Percentiles rank a stretch among this genome's conserved stretches.
Conservation (phyloP, 1,140 invertebrate species). For the Agrypnia vestita region DNA sequence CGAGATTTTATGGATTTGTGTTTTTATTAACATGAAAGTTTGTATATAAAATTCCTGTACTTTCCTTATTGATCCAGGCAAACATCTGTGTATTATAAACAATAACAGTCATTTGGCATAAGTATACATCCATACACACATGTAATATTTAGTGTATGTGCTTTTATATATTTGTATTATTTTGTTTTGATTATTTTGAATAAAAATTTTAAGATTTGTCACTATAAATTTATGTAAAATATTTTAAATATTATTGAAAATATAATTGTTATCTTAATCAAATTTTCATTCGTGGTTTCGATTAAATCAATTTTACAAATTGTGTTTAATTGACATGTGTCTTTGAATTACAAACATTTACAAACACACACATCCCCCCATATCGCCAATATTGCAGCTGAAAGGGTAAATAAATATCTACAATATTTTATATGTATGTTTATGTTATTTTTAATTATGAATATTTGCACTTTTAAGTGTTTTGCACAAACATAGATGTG, state of each 20-base stretch:
- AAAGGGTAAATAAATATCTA: constrained; percentile 41
- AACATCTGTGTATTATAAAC: no score
- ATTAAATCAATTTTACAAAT: constrained; percentile 52
- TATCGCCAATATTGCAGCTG: constrained; percentile 25
- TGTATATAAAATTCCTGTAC: no score
- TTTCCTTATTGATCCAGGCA: no score
- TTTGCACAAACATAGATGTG: constrained; percentile 35
- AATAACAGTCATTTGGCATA: no score
- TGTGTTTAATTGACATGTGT: constrained; percentile 40
- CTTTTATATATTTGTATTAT: constrained; percentile 34
- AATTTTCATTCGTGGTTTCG: constrained; percentile 46
- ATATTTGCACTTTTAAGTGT: constrained; percentile 25
- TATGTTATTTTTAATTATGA: constrained; percentile 10
- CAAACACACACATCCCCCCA: constrained; percentile 10
- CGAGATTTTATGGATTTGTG: no score
- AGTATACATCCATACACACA: not conserved
- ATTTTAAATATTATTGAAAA: constrained; percentile 32
- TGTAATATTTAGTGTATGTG: constrained; percentile 14
- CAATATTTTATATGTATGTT: constrained; percentile 14
- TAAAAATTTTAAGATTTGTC: not conserved
- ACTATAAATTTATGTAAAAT: constrained; percentile 26
- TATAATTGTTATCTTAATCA: constrained; percentile 22
- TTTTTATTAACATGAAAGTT: no score
- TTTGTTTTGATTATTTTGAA: constrained; percentile 11
- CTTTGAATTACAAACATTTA: constrained; percentile 26